Evolutionary conservation across 2,113 vertebrate species (phyloP).

Genomic region (Toxotes chatareus): DNA sequence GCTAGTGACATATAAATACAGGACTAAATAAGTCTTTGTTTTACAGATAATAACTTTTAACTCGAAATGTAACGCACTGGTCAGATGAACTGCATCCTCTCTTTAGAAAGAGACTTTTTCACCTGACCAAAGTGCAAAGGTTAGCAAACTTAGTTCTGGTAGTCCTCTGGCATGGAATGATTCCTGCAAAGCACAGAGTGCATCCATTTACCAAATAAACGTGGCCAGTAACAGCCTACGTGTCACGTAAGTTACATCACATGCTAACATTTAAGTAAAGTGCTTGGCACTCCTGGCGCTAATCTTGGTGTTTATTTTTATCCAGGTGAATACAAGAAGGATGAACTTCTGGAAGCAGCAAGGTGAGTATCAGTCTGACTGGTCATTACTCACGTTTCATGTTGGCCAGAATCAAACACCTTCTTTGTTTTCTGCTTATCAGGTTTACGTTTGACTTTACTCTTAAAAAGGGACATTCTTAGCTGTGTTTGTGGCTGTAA

Average conservation of each 20-base stretch:
- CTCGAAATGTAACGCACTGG: too few species aligned
- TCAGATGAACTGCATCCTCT: neutral
- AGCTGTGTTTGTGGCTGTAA: neutral
- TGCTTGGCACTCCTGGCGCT: neutral
- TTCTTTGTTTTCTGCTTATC: neutral
- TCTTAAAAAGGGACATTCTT: neutral
- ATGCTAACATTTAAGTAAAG: neutral
- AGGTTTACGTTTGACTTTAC: neutral
- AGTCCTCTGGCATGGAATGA: neutral
- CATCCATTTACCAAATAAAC: neutral
- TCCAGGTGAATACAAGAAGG: slow-evolving; percentile 99
- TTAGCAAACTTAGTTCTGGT: neutral
- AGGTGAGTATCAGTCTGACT: slow-evolving; percentile 86
- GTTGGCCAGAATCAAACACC: neutral
- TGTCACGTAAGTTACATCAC: neutral
- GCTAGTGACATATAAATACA: neutral
- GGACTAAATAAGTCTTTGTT: neutral
- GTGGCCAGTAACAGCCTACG: too few species aligned
- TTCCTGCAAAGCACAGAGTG: neutral
- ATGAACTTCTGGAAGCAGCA: slow-evolving; percentile 99
- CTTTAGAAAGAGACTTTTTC: neutral
- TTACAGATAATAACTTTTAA: too few species aligned
- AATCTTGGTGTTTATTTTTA: slow-evolving; percentile 88
- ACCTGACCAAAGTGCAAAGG: neutral
- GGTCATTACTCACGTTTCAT: neutral